Base-by-base conservation (phyloP, 2,113 vertebrate species). In the Paralichthys olivaceus region DNA sequence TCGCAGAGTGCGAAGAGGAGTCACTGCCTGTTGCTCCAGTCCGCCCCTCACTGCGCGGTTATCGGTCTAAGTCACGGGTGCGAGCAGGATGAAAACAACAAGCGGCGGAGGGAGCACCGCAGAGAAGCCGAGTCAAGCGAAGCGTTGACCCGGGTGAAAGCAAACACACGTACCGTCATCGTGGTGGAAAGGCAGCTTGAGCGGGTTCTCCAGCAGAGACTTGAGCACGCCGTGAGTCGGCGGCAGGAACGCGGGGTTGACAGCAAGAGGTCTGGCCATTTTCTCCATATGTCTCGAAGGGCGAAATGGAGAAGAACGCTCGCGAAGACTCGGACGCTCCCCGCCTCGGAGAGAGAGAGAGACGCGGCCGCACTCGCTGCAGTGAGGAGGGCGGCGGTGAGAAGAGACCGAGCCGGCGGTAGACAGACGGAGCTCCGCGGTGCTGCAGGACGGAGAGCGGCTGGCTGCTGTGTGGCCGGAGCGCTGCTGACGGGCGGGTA, bases 141-240 rank as follows among this genome's bases (percentile, higher is more conserved):
- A 5, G 45, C 60, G 55, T 7, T 15, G 5, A 4, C 55, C 20
- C 6, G 51, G 51, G 7, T 22, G 20, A 40, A 40, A 53, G 22
- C 14, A 7, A 7, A 55, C 9, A 17, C 12, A 47, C 61, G 47
- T 95, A 98, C 97, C 97, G 92, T 97, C 97, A 72, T 98, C 96
- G 19, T 97, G 96, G 51, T 96, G 95, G 78, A 98, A 96, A 40
- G 97, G 96, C 87, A 98, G 94, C 91, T 98, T 99, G 76, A 98
- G 95, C 7, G 97, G 97, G 74, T 99, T 99, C 81, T 99, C 97
- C 96, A 99, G 96, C 83, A 99, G 93, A 53, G 97, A 98, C 86
- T 98, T 98, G 72, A 99, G 96, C 51, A 99, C 97, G 74, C 97
- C 97, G 87, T 99, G 97, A 49, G 96, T 96, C 89, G 96, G 97